Base-by-base conservation (phyloP, 1,140 invertebrate species). In the Penaeus vannamei region DNA sequence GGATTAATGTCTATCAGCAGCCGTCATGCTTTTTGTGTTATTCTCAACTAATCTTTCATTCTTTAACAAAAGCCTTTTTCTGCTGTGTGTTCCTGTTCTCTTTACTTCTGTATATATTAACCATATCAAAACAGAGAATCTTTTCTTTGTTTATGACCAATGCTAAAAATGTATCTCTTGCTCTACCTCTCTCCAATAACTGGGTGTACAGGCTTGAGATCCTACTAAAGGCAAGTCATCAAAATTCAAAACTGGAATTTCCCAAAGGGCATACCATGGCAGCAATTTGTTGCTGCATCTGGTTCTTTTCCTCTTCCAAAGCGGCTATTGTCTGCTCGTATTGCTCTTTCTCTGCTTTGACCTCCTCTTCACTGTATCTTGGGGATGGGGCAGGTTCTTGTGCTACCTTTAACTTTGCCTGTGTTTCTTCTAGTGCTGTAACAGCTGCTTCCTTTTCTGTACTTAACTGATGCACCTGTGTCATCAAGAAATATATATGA, bases 251-350 rank as follows among this genome's bases (percentile, higher is more conserved):
- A 53, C 29, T 46, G 46, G 10, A 83, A 7, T 79, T 17, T 12
- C 22, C n/a, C n/a, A 84, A 32, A 62, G 23, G 32, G 42, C 66
- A 23, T 64, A 88, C 83, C 79, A 88, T 29, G 20, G 83, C 86
- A 64, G 69, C 60, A 46, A 84, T 77, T 59, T 90, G 72, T 59
- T 79, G 72, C 72, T 90, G 72, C 29, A 90, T 46, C 69, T 90
- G 80, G 22, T 66, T 42, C 26, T 36, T 88, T 46, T 77, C 66
- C 60, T 89, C 86, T 62, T 89, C 62, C 36, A 90, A 79, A 12
- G 62, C 22, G 7, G 84, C 59, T 32, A 86, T 23, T 10, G 59
- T 53, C 14, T 82, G n/a, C 1, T 23, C 17, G 12, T 77, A 46
- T 26, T 26, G n/a, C 59, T 88, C 66, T 19, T 36, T 82, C 64